phyloP scores from a whole-genome alignment of 2,888 invertebrate genomes.

The Heliothis peltigera region DNA sequence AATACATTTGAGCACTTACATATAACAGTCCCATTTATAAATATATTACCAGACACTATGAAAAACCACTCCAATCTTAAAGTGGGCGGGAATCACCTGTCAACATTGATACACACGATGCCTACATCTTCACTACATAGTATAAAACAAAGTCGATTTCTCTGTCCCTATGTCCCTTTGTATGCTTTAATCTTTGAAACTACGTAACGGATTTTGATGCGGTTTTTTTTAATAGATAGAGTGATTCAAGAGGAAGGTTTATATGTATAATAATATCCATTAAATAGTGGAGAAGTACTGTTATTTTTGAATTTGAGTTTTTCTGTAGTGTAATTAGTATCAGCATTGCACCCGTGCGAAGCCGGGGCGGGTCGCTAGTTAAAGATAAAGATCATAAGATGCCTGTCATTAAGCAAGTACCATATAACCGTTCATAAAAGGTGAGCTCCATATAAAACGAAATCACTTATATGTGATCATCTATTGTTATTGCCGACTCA shows the following conservation, averaged over 20 bases:
- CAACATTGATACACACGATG: constrained; percentile 41
- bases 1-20: neutral
- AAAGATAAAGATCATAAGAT: constrained; percentile 42
- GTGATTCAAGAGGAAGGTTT: too few species aligned
- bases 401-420: constrained; percentile 37
- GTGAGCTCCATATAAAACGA: constrained; percentile 40
- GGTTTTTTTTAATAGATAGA: too few species aligned
- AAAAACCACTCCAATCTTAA: neutral
- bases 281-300: too few species aligned
- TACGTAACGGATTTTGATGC: too few species aligned
- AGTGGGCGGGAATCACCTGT: constrained; percentile 41
- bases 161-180: too few species aligned
- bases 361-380: too few species aligned
- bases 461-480: constrained; percentile 23
- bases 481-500: constrained; percentile 33
- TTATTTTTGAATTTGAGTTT: too few species aligned
- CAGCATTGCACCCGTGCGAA: too few species aligned
- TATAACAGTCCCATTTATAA: neutral
- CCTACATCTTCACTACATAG: constrained; percentile 30
- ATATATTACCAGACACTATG: constrained; percentile 1
- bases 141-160: too few species aligned
- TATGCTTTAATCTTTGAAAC: too few species aligned
- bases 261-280: too few species aligned
- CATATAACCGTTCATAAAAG: constrained; percentile 36
- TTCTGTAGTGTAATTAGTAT: too few species aligned